Evolutionary conservation across 2,888 invertebrate genomes (phyloP).

Genomic region (Andricus curvator): DNA sequence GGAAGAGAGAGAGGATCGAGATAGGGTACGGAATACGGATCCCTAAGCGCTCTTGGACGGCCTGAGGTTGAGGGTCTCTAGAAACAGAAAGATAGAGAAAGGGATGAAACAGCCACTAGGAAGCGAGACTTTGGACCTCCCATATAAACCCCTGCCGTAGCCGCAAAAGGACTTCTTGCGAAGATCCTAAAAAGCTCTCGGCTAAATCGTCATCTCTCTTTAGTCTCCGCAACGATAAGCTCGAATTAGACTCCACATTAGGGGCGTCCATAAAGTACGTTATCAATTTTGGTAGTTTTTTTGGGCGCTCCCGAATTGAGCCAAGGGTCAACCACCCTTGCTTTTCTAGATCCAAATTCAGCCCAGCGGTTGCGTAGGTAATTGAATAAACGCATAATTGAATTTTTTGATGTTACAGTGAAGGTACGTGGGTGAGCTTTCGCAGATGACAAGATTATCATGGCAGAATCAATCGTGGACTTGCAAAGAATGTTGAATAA

Average conservation of each 20-base stretch:
- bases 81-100: constrained; percentile 55
- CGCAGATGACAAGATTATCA: no score
- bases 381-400: no score
- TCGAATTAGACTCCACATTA: constrained; percentile 7
- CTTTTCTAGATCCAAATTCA: no score
- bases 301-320: no score
- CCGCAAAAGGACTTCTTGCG: constrained; percentile 53
- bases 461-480: no score
- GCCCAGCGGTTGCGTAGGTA: no score
- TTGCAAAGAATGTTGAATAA: no score
- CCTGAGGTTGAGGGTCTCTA: constrained; percentile 60
- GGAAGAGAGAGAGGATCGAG: constrained; percentile 56
- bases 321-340: no score
- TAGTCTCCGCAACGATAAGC: constrained; percentile 27
- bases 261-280: no score
- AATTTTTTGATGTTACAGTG: no score
- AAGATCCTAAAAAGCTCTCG: constrained; percentile 49
- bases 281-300: no score
- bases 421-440: no score
- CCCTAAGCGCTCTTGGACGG: constrained; percentile 66
- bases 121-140: constrained; percentile 44
- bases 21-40: constrained; percentile 44
- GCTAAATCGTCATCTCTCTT: constrained; percentile 20
- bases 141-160: constrained; percentile 48
- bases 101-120: constrained; percentile 49